Percentiles rank a stretch among this genome's conserved stretches.
Evolutionary conservation across 2,888 invertebrate genomes (phyloP).

Genomic region (Melitaea athalia): DNA sequence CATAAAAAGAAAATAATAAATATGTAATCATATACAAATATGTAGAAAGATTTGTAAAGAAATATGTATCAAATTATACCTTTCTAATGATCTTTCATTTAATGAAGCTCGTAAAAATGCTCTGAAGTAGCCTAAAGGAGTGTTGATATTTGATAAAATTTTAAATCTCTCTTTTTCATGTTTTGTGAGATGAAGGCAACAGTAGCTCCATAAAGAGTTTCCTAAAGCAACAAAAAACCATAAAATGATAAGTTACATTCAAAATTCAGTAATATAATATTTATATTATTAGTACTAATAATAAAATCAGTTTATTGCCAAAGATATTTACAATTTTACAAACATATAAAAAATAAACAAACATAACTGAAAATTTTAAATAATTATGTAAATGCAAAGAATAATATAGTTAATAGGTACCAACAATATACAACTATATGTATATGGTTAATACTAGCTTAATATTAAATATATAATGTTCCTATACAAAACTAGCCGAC

Average conservation of each 20-base stretch:
- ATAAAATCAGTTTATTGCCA: neutral
- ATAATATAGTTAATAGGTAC: too few species aligned
- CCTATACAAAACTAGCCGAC: too few species aligned
- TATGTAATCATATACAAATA: neutral
- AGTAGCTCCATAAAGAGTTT: conserved; percentile 89
- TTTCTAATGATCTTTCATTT: conserved; percentile 95
- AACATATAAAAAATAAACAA: too few species aligned
- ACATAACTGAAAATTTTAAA: too few species aligned
- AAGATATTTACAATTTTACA: too few species aligned
- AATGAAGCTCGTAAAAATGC: conserved; percentile 95
- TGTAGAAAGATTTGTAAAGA: neutral
- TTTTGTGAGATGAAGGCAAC: conserved; percentile 89
- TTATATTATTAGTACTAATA: neutral
- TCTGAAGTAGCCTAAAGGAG: conserved; percentile 88
- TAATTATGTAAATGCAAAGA: too few species aligned
- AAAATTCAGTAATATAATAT: neutral
- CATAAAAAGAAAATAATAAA: conserved; percentile 11
- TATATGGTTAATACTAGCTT: too few species aligned
- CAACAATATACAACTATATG: too few species aligned
- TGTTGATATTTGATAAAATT: conserved; percentile 78
- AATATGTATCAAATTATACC: conserved; percentile 52
- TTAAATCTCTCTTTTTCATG: conserved; percentile 94
- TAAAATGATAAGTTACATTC: neutral
- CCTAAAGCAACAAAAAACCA: conserved; percentile 52
- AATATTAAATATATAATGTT: too few species aligned